These are phyloP conservation scores for Elephantulus edwardii DNA, from an alignment of 2,113 vertebrate genomes.

Conservation along the genomic window DNA sequence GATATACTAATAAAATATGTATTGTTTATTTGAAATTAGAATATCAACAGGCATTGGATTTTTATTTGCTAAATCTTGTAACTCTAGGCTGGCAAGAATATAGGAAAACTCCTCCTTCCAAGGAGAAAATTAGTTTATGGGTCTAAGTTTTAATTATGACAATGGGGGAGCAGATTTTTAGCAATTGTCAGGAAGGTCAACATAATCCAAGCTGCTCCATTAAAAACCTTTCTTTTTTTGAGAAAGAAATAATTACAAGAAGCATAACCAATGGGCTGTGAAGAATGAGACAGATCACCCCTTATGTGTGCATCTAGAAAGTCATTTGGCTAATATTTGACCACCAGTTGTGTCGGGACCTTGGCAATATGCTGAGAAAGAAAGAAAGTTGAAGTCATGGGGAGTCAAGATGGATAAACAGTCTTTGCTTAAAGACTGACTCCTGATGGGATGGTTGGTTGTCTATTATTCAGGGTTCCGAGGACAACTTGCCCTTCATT, in stretches of 20 bases:
- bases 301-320: not conserved
- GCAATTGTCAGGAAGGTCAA: not conserved
- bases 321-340: not conserved
- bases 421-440: not conserved
- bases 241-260: not conserved
- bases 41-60: not conserved
- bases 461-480: not conserved
- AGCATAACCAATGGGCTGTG: not conserved
- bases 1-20: not conserved
- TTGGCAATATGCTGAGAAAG: not conserved
- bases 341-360: not conserved
- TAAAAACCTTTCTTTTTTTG: constrained; percentile 23
- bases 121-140: not conserved
- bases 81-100: not conserved
- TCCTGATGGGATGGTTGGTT: not conserved
- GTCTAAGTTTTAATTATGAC: not conserved
- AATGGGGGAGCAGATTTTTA: not conserved
- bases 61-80: not conserved
- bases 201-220: not conserved
- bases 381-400: not conserved
- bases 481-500: constrained; percentile 16
- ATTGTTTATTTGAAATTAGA: constrained; percentile 26
- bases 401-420: not conserved
- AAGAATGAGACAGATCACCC: not conserved
- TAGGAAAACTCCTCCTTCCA: not conserved